Evolutionary conservation across 2,888 invertebrate species (phyloP).

Genomic region (Catocala nupta): DNA sequence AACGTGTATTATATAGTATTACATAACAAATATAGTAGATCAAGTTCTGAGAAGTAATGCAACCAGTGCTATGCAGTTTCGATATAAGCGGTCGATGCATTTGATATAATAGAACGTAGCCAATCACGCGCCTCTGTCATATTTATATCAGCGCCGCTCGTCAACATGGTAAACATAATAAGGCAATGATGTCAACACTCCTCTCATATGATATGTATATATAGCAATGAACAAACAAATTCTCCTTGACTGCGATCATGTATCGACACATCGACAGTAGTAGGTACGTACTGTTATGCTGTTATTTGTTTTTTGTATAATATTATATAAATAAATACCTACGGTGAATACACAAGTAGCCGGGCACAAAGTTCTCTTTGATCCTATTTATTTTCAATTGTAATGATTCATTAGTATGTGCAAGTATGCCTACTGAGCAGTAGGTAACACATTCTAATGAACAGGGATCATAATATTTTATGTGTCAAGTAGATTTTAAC

Average conservation of each 20-base stretch:
- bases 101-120: constrained; percentile 4
- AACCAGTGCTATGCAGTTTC: not conserved
- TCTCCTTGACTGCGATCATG: constrained; percentile 24
- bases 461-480: no score
- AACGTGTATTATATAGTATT: no score
- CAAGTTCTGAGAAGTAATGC: constrained; percentile 9
- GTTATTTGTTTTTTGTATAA: no score
- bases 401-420: no score
- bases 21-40: not conserved
- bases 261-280: not conserved
- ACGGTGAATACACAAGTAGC: no score
- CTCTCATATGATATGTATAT: constrained; percentile 17
- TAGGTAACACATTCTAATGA: no score
- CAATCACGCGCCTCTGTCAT: constrained; percentile 15
- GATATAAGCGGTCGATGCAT: not conserved
- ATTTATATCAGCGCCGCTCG: constrained; percentile 25
- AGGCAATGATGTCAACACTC: constrained; percentile 57
- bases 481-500: no score
- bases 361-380: no score
- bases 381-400: no score
- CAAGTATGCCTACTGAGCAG: no score
- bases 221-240: constrained; percentile 49
- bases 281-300: not conserved
- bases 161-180: constrained; percentile 26
- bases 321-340: no score